A percentile compares a stretch with the other conserved stretches of the same genome.
phyloP scores from a whole-genome alignment of 2,797 vertebrate genomes.

The Tangara arthus region DNA sequence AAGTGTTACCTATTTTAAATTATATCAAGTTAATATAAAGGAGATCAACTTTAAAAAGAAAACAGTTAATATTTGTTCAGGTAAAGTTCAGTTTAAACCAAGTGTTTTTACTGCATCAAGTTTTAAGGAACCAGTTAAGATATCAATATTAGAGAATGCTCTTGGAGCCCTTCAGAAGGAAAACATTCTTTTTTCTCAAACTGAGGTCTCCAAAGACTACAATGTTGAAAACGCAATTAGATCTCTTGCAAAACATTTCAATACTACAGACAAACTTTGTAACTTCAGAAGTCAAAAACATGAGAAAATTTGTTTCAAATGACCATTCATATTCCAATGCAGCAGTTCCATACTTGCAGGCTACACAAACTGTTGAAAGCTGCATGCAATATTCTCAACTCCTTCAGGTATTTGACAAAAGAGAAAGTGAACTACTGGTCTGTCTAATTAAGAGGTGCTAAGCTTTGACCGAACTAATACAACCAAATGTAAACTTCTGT shows the following conservation, averaged over 20 bases:
- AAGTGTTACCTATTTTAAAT: background rate
- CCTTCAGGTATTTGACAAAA: background rate
- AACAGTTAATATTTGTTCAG: background rate
- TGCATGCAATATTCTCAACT: background rate
- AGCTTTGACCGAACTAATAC: constrained; percentile 21
- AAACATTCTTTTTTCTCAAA: background rate
- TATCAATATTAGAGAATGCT: background rate
- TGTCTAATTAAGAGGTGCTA: constrained; percentile 13
- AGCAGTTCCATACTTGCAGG: background rate
- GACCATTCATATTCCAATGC: background rate
- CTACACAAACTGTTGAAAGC: background rate
- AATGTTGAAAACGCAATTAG: background rate
- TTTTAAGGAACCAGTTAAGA: background rate
- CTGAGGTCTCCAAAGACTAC: background rate
- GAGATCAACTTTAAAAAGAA: background rate
- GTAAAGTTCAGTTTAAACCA: background rate
- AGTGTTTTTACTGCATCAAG: background rate
- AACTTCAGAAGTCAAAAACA: background rate
- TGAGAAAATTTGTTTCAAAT: background rate
- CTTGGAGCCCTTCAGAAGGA: background rate
- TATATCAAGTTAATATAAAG: background rate
- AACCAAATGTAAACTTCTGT: constrained; percentile 15
- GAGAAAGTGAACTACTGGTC: background rate
- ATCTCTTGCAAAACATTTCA: background rate
- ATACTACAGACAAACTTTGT: background rate